Base-by-base conservation (phyloP, 2,888 invertebrate species). In the Microctonus hyperodae region DNA sequence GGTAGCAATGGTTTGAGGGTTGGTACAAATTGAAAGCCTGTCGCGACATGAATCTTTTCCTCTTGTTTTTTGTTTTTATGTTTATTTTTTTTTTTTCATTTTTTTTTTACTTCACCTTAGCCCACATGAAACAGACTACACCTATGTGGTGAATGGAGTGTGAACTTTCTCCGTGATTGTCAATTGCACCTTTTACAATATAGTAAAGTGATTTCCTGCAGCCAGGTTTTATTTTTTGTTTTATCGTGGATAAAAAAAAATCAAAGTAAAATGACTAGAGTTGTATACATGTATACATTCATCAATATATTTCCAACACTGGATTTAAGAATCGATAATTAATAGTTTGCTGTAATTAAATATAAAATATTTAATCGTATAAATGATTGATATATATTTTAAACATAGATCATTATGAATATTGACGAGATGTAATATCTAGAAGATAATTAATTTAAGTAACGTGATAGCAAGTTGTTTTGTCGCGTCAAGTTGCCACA, bases 391-490 rank as follows among this genome's bases (percentile, higher is more conserved):
- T 51, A 9, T 0, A 11, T 1, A 22, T 23, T 51, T 51, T 1
- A 11, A 51, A 51, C 13, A 51, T 25, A 51, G 23, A 25, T 51
- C n/a, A 40, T 44, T 44, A 44, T 6, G 3, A 44, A 20, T 44
- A 44, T 44, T 20, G 44, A 44, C 16, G 44, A 44, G 16, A 16
- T 44, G 23, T 13, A 31, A 33, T 33, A 28, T 33, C 6, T 55
- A 16, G n/a, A 13, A n/a, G 51, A 31, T 55, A 55, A 33, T 55
- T 55, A 55, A 55, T 55, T 20, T 28, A 1, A 10, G 51, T 51
- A 51, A 51, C n/a, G 16, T 28, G 33, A 55, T 55, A 23, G 31
- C n/a, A 28, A 55, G 33, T 33, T 55, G 53, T 53, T 51, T 25
- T 51, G 53, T n/a, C n/a, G 55, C 16, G 7, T 55, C 16, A n/a